Evolutionary conservation across 2,888 invertebrate species (phyloP).

Genomic region (Sclerodermus sp.): DNA sequence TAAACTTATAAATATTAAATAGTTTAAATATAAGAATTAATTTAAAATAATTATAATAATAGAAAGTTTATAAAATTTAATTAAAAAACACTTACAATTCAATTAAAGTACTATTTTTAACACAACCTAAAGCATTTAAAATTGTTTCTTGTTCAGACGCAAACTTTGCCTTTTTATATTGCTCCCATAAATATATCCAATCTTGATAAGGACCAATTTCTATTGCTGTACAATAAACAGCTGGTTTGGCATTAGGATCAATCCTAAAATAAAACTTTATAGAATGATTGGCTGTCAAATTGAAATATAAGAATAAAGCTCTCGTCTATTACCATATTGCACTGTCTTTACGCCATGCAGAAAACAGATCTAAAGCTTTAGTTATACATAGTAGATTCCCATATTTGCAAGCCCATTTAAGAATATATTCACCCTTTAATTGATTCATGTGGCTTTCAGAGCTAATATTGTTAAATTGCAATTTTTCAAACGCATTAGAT

Average conservation of each 20-base stretch:
- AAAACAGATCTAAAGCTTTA: constrained; percentile 58
- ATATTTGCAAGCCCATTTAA: constrained; percentile 69
- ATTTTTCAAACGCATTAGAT: constrained; percentile 56
- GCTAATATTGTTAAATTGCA: constrained; percentile 61
- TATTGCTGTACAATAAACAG: constrained; percentile 77
- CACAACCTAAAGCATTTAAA: constrained; percentile 61
- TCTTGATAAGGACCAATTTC: constrained; percentile 65
- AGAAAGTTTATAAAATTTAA: too few species aligned
- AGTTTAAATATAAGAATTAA: neutral
- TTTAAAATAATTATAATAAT: neutral
- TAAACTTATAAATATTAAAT: neutral
- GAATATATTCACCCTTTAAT: constrained; percentile 65
- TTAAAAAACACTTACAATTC: constrained; percentile 52
- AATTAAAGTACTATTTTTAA: constrained; percentile 51
- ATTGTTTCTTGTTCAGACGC: constrained; percentile 61
- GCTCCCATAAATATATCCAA: constrained; percentile 69
- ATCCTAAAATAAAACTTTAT: constrained; percentile 53
- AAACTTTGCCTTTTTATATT: constrained; percentile 64
- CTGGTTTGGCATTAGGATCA: constrained; percentile 67
- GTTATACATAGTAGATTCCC: constrained; percentile 64
- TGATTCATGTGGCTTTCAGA: constrained; percentile 60
- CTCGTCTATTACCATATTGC: constrained; percentile 15
- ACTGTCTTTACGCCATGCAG: constrained; percentile 9
- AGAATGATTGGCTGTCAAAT: neutral
- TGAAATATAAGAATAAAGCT: neutral